Evolutionary conservation across 2,797 vertebrate species (phyloP).

Genomic region (Geotrypetes seraphini): DNA sequence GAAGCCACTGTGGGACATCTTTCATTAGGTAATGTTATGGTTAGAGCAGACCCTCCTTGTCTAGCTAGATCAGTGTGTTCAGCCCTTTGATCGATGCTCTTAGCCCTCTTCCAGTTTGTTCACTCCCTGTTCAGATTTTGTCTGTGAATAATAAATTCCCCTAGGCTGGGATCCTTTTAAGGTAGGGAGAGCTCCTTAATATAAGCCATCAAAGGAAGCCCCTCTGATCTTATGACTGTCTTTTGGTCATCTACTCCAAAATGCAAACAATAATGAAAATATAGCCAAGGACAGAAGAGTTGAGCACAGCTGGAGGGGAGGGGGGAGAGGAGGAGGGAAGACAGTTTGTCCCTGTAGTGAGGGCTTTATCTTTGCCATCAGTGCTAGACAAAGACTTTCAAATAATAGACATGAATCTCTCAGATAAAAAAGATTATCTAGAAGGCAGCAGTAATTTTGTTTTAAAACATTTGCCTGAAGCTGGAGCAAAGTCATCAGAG

Average conservation of each 20-base stretch:
- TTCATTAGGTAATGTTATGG: constrained; percentile 34
- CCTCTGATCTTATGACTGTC: constrained; percentile 48
- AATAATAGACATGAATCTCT: too few species aligned
- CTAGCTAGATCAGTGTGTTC: constrained; percentile 26
- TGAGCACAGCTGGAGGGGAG: constrained; percentile 23
- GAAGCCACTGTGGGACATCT: constrained; percentile 31
- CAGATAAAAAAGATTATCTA: neutral
- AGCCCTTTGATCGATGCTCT: constrained; percentile 36
- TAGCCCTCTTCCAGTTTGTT: constrained; percentile 40
- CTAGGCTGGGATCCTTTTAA: constrained; percentile 43
- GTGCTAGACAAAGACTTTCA: too few species aligned
- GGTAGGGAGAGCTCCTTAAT: constrained; percentile 42
- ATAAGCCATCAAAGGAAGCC: constrained; percentile 47
- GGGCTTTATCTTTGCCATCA: too few species aligned
- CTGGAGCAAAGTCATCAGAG: too few species aligned
- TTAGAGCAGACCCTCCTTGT: constrained; percentile 36
- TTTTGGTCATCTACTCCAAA: constrained; percentile 34
- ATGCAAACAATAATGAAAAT: constrained; percentile 39
- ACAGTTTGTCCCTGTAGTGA: too few species aligned
- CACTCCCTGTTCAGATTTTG: constrained; percentile 41
- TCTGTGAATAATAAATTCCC: constrained; percentile 40
- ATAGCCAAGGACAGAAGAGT: constrained; percentile 28
- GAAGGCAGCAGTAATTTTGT: too few species aligned
- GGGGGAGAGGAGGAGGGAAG: constrained; percentile 14
- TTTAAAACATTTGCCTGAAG: too few species aligned